A percentile compares a stretch with the other conserved stretches of the same genome.
These are phyloP conservation scores for Hirtodrosophila duncani DNA, from an alignment of 2,888 invertebrate genomes.

Conservation along the genomic window DNA sequence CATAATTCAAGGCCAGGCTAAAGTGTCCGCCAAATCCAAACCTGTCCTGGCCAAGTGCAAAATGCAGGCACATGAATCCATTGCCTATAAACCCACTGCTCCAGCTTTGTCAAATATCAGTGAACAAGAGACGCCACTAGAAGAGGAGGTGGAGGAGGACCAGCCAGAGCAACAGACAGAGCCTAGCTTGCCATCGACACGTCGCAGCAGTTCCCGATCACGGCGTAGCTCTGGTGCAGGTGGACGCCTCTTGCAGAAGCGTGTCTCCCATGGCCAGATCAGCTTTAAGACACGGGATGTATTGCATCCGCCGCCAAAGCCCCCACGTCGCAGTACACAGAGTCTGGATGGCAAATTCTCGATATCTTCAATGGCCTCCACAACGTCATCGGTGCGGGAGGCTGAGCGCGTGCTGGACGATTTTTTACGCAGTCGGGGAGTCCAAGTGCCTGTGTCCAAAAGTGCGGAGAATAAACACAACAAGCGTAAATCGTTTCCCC, in stretches of 20 bases:
- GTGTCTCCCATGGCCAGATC: slow-evolving; percentile 57
- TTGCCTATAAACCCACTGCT: slow-evolving; percentile 45
- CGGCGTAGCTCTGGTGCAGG: slow-evolving; percentile 54
- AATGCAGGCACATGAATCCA: slow-evolving; percentile 13
- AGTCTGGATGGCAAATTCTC: slow-evolving; percentile 55
- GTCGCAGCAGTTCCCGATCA: slow-evolving; percentile 20
- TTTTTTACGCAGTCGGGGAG: slow-evolving; percentile 64
- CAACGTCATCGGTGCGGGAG: slow-evolving; percentile 71
- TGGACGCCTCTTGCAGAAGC: slow-evolving; percentile 72
- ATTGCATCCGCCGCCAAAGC: slow-evolving; percentile 71
- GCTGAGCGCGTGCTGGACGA: slow-evolving; percentile 73
- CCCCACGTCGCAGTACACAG: slow-evolving; percentile 71
- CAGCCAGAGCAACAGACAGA: slow-evolving; percentile 16
- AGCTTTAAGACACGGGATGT: slow-evolving; percentile 62
- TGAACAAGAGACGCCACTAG: slow-evolving; percentile 50
- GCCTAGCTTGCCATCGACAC: slow-evolving; percentile 21
- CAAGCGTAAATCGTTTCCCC: slow-evolving; percentile 63
- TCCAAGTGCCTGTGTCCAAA: slow-evolving; percentile 37
- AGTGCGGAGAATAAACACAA: slow-evolving; percentile 20
- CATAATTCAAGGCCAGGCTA: too few relatives aligned
- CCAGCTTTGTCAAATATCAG: slow-evolving; percentile 49
- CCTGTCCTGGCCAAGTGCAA: slow-evolving; percentile 1
- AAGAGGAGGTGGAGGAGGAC: slow-evolving; percentile 17
- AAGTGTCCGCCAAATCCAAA: not conserved
- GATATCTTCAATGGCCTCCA: slow-evolving; percentile 53